A percentile compares a stretch with the other conserved stretches of the same genome.
phyloP scores from a whole-genome alignment of 1,140 invertebrate genomes.

The Trichoplusia ni region DNA sequence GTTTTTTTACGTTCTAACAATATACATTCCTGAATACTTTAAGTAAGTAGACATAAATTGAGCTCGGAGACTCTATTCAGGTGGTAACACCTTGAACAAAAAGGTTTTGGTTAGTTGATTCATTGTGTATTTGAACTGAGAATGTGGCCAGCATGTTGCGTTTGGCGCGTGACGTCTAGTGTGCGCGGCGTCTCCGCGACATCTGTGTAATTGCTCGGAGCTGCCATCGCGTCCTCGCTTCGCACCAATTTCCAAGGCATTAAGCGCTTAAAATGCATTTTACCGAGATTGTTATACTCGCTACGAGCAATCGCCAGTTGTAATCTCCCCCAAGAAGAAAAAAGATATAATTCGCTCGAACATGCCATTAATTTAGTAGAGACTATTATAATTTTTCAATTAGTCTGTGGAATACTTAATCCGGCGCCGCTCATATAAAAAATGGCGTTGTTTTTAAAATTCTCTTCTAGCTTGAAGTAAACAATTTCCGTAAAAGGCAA shows the following conservation, averaged over 20 bases:
- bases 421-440: background rate
- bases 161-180: background rate
- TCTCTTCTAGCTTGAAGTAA: background rate
- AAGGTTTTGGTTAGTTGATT: too few relatives aligned
- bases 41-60: too few relatives aligned
- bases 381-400: background rate
- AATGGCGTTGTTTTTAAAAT: background rate
- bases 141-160: too few relatives aligned
- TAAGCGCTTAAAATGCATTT: constrained; percentile 73
- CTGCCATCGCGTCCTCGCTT: constrained; percentile 61
- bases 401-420: background rate
- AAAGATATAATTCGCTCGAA: background rate
- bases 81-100: too few relatives aligned
- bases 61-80: too few relatives aligned
- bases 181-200: constrained; percentile 48
- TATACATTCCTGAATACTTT: too few relatives aligned
- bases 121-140: too few relatives aligned
- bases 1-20: too few relatives aligned
- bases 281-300: constrained; percentile 63
- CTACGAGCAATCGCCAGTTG: constrained; percentile 58
- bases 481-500: constrained; percentile 27
- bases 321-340: constrained; percentile 30
- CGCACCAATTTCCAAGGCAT: constrained; percentile 70
- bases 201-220: constrained; percentile 71
- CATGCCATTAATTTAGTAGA: background rate